Evolutionary conservation across 2,113 vertebrate species (phyloP).

Genomic region (Rhegmatorhina hoffmannsi): DNA sequence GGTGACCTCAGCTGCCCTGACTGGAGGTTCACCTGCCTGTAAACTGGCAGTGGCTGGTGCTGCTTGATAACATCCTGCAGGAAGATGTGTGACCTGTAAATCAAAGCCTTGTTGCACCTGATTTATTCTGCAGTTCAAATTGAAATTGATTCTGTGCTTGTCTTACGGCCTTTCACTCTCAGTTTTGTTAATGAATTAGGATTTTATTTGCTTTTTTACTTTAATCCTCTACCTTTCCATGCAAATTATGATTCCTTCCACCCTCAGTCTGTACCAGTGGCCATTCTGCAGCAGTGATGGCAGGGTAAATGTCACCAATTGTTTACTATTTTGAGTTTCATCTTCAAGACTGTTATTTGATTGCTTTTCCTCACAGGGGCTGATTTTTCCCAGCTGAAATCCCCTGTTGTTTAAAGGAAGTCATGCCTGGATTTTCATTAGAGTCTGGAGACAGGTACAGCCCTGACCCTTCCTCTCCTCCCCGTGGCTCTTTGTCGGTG

Average conservation of each 20-base stretch:
- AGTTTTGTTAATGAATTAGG: neutral
- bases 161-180: neutral
- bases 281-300: neutral
- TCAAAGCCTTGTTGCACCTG: neutral
- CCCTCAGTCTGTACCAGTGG: neutral
- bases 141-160: constrained; percentile 16
- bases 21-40: neutral
- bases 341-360: neutral
- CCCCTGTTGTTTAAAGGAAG: neutral
- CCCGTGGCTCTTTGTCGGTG: neutral
- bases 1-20: neutral
- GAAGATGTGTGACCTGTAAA: neutral
- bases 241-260: neutral
- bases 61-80: neutral
- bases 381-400: neutral
- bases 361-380: neutral
- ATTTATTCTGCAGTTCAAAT: constrained; percentile 19
- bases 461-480: neutral
- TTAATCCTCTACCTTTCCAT: neutral
- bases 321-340: neutral
- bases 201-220: neutral
- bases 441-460: neutral
- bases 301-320: neutral
- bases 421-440: constrained; percentile 16
- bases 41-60: neutral